Base-by-base conservation (phyloP, 2,888 invertebrate genomes). In the Geophilus truncorum region DNA sequence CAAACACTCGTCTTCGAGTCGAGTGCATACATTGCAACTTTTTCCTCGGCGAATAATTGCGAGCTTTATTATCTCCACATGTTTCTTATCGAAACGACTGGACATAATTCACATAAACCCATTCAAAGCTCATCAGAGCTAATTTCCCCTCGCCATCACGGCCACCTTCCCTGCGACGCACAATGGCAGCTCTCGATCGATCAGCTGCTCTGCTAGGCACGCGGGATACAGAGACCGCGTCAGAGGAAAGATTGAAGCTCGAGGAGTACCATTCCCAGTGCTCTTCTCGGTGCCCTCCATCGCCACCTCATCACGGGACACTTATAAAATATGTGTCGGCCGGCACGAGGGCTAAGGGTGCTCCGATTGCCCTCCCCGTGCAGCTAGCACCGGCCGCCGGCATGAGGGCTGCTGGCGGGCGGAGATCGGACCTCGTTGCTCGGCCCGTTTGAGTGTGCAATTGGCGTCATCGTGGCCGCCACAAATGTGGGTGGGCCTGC, bases 211-310 rank as follows among this genome's bases (percentile, higher is more conserved):
- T 70, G 70, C 70, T n/a, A 25, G 70, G 70, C 70, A 70, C 70
- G 70, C 70, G 70, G 70, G 25, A 25, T 70, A 28, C 12, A 70
- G 28, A 70, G 28, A 12, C 70, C 70, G 70, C 70, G 70, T 70
- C 70, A 70, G 70, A 70, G 70, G 70, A 70, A 70, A 70, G 70
- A 70, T 70, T 70, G 70, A 70, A 70, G 70, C 70, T 70, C 70
- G 70, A 70, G 70, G 70, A 70, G 70, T 70, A 70, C 70, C 70
- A 70, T 70, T 70, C 28, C 70, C 70, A 70, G 70, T 70, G 70
- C 70, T 70, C 70, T 70, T 70, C 70, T 70, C 70, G 28, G 70
- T 70, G 70, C 70, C 70, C 23, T 70, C 70, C 70, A 70, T 28
- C 70, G 70, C 28, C 70, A 70, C 70, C 70, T 70, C 6, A 70